Evolutionary conservation across 2,888 invertebrate genomes (phyloP), one percentile per base, ranked within the genome.

Genomic region (Hecatera dysodea): DNA sequence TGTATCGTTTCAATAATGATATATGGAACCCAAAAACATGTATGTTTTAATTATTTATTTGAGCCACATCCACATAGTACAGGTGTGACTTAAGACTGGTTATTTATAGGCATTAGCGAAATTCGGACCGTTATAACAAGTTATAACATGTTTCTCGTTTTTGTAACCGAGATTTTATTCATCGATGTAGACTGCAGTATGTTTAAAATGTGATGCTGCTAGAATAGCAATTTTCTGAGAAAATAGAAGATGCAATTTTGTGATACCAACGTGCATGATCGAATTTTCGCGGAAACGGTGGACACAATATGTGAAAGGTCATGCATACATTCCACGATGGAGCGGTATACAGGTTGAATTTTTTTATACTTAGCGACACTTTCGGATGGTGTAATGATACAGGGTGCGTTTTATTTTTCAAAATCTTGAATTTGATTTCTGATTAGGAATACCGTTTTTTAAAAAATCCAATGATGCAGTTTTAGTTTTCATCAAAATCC

Each of bases 81-180:
- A 93, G 93, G 93, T 94, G 94, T 92, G 91, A 90, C 88, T 84
- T 80, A 75, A 82, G 89, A 93, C 94, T 87, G 91, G 94, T 94
- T 93, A 89, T 91, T 89, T 87, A 90, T 88, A 84, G 84, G 88
- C 89, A 91, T 94, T 93, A 92, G 93, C 93, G 90, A 94, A 94
- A 94, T 91, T 93, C 86, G 91, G 89, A 91, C 92, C 94, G 90
- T 90, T 89, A 90, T 80, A 70, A 65, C 59, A 69, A 74, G 62
- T 60, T 78, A 19, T 87, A 91, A 93, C 93, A 88, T 22, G 77
- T 72, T 73, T 64, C 63, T 73, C 87, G 94, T 94, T 93, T 91
- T 82, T 86, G 83, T 91, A 92, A 89, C 95, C 94, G 81, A 95
- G 92, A 90, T 94, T 89, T 86, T 67, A 77, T 71, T 69, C 80